A percentile compares a stretch with the other conserved stretches of the same genome.
Conservation (phyloP, 2,113 vertebrate genomes). For the Phaethornis superciliosus region DNA sequence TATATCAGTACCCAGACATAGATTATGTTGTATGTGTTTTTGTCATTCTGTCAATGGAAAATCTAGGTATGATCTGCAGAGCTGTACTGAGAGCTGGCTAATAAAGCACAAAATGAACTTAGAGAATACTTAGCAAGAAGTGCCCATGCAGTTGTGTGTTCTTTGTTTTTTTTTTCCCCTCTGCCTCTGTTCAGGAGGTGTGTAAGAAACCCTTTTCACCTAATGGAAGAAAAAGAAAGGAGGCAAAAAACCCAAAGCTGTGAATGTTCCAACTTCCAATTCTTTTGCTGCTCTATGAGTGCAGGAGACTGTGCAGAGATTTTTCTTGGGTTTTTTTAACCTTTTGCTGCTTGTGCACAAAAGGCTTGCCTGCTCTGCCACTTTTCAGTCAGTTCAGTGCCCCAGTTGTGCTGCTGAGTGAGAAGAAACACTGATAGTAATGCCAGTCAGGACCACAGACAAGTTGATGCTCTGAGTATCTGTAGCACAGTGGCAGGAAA, state of each 20-base stretch:
- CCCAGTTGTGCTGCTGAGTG: neutral
- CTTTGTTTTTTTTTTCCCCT: neutral
- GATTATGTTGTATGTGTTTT: neutral
- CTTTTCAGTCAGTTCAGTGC: neutral
- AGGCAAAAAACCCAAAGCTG: neutral
- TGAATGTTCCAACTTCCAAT: neutral
- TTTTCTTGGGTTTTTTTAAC: neutral
- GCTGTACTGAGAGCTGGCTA: neutral
- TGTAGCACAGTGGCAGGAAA: neutral
- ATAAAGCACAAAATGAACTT: neutral
- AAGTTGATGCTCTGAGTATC: neutral
- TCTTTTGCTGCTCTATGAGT: neutral
- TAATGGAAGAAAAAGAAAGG: neutral
- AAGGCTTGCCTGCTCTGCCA: neutral
- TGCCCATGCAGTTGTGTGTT: fast-evolving
- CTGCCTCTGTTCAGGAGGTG: neutral
- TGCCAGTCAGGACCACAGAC: neutral
- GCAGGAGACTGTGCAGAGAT: neutral
- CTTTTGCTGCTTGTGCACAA: neutral
- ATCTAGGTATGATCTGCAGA: neutral
- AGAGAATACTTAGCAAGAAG: neutral
- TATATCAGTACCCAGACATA: neutral
- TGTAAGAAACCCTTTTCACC: neutral
- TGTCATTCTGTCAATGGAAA: neutral
- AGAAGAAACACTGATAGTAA: neutral